Evolutionary conservation across 2,888 invertebrate genomes (phyloP), one percentile per base, ranked within the genome.

Genomic region (Leptinotarsa haldemani): DNA sequence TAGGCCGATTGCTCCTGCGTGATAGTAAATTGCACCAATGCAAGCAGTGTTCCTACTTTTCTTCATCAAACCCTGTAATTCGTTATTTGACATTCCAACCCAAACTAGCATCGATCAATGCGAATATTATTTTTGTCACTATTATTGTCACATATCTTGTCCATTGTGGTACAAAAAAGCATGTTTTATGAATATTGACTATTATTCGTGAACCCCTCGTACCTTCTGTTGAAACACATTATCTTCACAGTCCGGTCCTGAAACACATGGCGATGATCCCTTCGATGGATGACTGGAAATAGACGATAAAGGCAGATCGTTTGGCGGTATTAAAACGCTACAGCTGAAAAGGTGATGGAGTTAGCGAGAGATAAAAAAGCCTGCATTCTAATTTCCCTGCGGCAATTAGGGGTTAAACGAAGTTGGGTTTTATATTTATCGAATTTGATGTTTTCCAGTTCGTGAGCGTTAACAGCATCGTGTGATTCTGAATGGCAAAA

Each of bases 291-390:
- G 79, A 79, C 79, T 79, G 79, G 75, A 75, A 81, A 77, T 73
- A 77, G 79, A 77, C 79, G 82, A 81, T 82, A 82, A 82, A 80
- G 79, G 78, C 79, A 78, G 71, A 72, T 75, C 77, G 78, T 78
- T 78, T 71, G 77, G 69, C 72, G 74, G 80, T 77, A 80, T 82
- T 82, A 80, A 82, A 82, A 78, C 77, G 79, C 79, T 77, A 75
- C 80, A 78, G 79, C 80, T 82, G 80, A 82, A 82, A 81, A 81
- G 81, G 81, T 80, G 82, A 82, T 79, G 80, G 82, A 81, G 79
- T 79, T 77, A 77, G 79, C 65, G 75, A 76, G 76, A 79, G 79
- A 80, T 80, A 83, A 83, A 83, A 82, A 82, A 80, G 79, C 80
- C 80, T 77, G 77, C 79, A 78, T 81, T 80, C 77, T 83, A 82